Base-by-base conservation (phyloP, 1,140 invertebrate species). In the Drosophila athabasca region DNA sequence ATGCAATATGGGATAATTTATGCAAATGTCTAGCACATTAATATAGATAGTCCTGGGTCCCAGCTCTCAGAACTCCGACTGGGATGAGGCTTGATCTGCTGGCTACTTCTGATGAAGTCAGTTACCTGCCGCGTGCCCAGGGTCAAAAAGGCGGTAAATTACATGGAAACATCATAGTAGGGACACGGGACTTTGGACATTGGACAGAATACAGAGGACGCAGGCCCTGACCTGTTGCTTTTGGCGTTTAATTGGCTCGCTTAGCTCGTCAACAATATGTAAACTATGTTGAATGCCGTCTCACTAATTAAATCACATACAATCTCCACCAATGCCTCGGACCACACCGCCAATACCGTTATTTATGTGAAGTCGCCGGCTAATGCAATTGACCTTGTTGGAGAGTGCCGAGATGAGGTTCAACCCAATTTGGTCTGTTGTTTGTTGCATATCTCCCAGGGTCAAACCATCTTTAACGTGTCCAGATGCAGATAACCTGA, bases 1-100 rank as follows among this genome's bases (percentile, higher is more conserved):
- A 91, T 91, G 87, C 90, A 91, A 89, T 88, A 76, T 79, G 85
- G 88, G 90, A 92, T 92, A 91, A 92, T 92, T 92, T 92, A 92
- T 91, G 90, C 75, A 91, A 92, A 91, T 91, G 81, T 81, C 75
- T 60, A 79, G 64, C 78, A 87, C 81, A 91, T 89, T 91, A 91
- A 91, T 91, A 85, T 83, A 89, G 90, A 52, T 70, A 69, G 62
- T 71, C 88, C 77, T 54, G 52, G 57, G 6, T 41, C 22, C 39
- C 41, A 48, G 13, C 54, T 60, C 39, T 15, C 35, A 5, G 11
- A 3, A 11, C 11, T 39, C 35, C 35, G 35, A 13, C 50, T 29
- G 17, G 22, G 39, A 11, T 15, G 8, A 22, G 35, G 3, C 9
- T 39, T 13, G 35, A 39, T 39, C 35, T 39, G 15, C 29, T 13